Conservation (phyloP, 2,113 vertebrate genomes). For the cat (Felis catus) region F.catus_Fca126_mat1.0 CM031413.1:97243501-97244000, state of each 20-base stretch:
- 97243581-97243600: background rate
- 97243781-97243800: background rate
- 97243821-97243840: background rate
- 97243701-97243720: background rate
- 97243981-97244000: too few species aligned
- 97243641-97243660: background rate
- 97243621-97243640: background rate
- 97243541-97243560: background rate
- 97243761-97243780: conserved; percentile 2
- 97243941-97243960: background rate
- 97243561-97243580: background rate
- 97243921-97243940: background rate
- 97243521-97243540: background rate
- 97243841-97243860: background rate
- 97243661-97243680: background rate
- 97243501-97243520: background rate
- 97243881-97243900: background rate
- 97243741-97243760: background rate
- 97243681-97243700: background rate
- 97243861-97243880: background rate
- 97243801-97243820: background rate
- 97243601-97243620: background rate
- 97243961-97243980: background rate
- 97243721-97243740: background rate
- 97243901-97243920: background rate